phyloP scores from a whole-genome alignment of 2,888 invertebrate genomes.

The Norana najaformis region DNA sequence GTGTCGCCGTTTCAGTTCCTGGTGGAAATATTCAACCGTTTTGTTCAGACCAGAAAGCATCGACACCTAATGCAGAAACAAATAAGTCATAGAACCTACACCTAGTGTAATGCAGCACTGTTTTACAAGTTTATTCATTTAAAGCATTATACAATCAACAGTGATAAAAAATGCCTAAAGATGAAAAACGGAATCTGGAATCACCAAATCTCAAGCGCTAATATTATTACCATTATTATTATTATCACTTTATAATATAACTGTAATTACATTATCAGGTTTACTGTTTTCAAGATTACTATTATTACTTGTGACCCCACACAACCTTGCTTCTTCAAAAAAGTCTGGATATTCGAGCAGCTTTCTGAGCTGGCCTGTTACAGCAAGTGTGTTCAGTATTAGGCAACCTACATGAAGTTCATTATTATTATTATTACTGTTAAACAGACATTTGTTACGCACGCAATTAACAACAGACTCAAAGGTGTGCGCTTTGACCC shows the following conservation, averaged over 20 bases:
- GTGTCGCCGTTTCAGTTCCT: conserved; percentile 72
- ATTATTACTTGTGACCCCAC: no score
- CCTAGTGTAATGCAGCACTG: background rate
- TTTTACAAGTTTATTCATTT: background rate
- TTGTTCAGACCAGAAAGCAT: conserved; percentile 83
- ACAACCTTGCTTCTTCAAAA: no score
- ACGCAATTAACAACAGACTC: no score
- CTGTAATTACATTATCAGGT: no score
- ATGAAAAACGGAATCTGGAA: background rate
- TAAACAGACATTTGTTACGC: no score
- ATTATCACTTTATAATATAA: background rate
- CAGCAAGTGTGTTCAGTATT: no score
- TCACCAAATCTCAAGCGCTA: background rate
- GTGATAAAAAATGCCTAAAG: background rate
- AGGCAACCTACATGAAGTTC: no score
- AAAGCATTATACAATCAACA: background rate
- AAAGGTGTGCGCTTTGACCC: no score
- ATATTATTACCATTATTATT: conserved; percentile 13
- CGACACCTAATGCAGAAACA: conserved; percentile 68
- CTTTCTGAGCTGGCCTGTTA: no score
- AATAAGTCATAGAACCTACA: background rate
- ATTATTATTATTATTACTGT: no score
- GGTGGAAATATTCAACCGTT: conserved; percentile 90
- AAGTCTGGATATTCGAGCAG: no score
- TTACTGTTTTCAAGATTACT: no score